Percentiles rank a stretch among this genome's conserved stretches.
These are phyloP conservation scores for Cherax destructor DNA, from an alignment of 1,140 invertebrate species.

Conservation along the genomic window DNA sequence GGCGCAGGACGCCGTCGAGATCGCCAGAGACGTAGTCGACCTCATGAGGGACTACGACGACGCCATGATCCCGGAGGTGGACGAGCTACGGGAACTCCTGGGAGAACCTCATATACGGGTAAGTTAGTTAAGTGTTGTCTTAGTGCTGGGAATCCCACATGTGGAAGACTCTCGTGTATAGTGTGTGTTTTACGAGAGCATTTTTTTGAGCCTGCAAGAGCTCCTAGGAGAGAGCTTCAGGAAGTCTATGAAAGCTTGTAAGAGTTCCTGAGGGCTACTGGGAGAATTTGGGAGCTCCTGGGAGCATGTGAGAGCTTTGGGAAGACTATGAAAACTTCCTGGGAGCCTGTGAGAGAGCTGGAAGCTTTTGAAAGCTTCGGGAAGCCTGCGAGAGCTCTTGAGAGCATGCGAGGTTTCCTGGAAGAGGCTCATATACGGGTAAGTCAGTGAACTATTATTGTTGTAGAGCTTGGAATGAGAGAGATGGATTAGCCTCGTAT, in stretches of 20 bases:
- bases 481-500: too few relatives aligned
- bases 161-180: background rate
- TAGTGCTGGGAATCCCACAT: background rate
- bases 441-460: too few relatives aligned
- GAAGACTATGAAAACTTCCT: background rate
- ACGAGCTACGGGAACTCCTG: slow-evolving; percentile 88
- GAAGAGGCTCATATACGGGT: too few relatives aligned
- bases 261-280: too few relatives aligned
- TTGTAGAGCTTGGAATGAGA: too few relatives aligned
- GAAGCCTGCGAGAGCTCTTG: too few relatives aligned
- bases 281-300: background rate
- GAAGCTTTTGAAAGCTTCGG: too few relatives aligned
- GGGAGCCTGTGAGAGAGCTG: too few relatives aligned
- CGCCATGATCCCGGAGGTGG: slow-evolving; percentile 78
- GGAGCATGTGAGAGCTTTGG: background rate
- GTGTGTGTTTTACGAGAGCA: background rate
- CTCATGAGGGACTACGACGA: slow-evolving; percentile 78
- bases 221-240: too few relatives aligned
- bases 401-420: too few relatives aligned
- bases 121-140: slow-evolving; percentile 75
- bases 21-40: slow-evolving; percentile 86
- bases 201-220: background rate
- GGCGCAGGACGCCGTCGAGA: slow-evolving; percentile 85
- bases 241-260: too few relatives aligned
- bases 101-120: slow-evolving; percentile 91